A percentile compares a stretch with the other conserved stretches of the same genome.
Conservation (phyloP, 2,113 vertebrate genomes). For the Ophiodon elongatus region DNA sequence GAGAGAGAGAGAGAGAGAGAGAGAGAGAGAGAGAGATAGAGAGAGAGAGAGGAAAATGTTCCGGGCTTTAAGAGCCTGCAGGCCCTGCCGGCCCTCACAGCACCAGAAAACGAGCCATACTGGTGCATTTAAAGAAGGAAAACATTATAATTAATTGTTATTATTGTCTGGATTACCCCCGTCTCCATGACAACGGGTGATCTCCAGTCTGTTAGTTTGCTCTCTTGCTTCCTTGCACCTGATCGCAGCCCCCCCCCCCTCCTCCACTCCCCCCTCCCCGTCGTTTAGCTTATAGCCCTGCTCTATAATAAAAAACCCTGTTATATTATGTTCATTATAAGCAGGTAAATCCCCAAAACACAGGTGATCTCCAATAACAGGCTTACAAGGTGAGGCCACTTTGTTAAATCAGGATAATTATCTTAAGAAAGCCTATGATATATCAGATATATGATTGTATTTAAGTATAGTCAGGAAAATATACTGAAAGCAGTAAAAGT, state of each 20-base stretch:
- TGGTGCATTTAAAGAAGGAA: not conserved
- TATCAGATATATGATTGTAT: not conserved
- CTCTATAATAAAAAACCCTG: not conserved
- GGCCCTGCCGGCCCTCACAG: slow-evolving; percentile 59
- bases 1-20: no score
- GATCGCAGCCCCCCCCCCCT: slow-evolving; percentile 7
- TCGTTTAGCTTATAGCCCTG: not conserved
- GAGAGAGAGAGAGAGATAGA: no score
- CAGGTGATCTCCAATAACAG: not conserved
- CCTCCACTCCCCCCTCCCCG: not conserved
- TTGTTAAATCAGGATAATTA: not conserved
- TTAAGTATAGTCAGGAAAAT: not conserved
- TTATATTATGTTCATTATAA: not conserved
- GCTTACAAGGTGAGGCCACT: not conserved
- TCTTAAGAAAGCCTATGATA: no score
- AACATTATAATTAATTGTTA: not conserved
- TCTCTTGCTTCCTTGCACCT: slow-evolving; percentile 52
- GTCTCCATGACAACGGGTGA: slow-evolving; percentile 56
- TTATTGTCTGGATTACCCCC: slow-evolving; percentile 43
- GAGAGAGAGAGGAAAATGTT: slow-evolving; percentile 9
- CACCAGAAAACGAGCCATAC: not conserved
- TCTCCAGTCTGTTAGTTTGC: slow-evolving; percentile 46
- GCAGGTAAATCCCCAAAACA: not conserved
- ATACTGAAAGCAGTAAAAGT: not conserved
- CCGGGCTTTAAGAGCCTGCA: slow-evolving; percentile 54